These are phyloP conservation scores for Drosophila jambulina DNA, from an alignment of 1,140 invertebrate species.

Conservation along the genomic window DNA sequence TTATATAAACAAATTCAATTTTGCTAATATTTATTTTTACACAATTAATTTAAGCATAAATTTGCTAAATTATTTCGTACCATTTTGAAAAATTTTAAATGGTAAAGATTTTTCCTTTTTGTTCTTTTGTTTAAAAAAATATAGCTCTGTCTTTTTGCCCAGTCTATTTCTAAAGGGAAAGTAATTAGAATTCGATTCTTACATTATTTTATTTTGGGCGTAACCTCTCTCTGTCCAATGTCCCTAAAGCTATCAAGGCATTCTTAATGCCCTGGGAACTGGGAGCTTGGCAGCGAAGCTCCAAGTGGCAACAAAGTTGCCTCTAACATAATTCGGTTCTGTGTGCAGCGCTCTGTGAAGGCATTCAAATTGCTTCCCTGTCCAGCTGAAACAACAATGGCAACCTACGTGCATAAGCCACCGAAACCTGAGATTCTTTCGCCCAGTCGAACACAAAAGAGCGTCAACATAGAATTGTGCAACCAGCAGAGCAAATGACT, in stretches of 20 bases:
- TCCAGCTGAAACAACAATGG: conserved; percentile 40
- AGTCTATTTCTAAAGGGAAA: neutral
- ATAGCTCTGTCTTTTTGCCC: too few species aligned
- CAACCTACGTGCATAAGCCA: conserved; percentile 72
- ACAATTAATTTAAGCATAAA: too few species aligned
- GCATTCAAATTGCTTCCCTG: conserved; percentile 59
- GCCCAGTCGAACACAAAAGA: conserved; percentile 54
- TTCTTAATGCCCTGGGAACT: neutral
- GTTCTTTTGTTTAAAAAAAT: too few species aligned
- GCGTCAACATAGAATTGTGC: conserved; percentile 61
- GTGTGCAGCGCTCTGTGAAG: conserved; percentile 41
- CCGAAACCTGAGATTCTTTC: conserved; percentile 76
- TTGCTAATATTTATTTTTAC: too few species aligned
- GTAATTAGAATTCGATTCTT: neutral
- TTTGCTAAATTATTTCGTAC: too few species aligned
- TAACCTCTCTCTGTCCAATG: neutral
- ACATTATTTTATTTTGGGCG: neutral
- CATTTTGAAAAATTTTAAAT: too few species aligned
- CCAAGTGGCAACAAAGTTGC: conserved; percentile 5
- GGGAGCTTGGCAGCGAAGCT: neutral
- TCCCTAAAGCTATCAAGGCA: neutral
- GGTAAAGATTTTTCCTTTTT: too few species aligned
- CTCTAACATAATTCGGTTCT: conserved; percentile 45
- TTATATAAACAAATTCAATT: too few species aligned
- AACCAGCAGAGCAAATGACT: conserved; percentile 58